These are phyloP conservation scores for Peromyscus californicus DNA, from an alignment of 2,113 vertebrate genomes.

Conservation along the genomic window DNA sequence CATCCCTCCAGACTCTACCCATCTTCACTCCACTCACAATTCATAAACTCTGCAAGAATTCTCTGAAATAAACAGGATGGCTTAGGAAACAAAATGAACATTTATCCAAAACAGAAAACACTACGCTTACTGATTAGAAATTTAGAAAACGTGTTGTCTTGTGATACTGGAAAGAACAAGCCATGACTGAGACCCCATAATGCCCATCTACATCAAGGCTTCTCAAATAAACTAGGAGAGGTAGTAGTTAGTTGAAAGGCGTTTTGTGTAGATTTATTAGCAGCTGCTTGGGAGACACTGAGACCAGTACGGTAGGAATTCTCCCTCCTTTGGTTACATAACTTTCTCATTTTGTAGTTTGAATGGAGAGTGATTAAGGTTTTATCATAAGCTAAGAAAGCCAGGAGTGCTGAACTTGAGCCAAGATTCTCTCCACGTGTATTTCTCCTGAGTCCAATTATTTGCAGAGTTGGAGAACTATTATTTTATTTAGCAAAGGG, in stretches of 20 bases:
- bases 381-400: slow-evolving; percentile 54
- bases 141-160: neutral
- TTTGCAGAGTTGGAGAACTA: slow-evolving; percentile 17
- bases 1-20: neutral
- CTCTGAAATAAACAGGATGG: neutral
- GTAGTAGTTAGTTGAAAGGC: neutral
- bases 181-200: neutral
- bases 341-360: slow-evolving; percentile 47
- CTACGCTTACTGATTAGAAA: neutral
- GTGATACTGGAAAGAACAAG: neutral
- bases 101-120: neutral
- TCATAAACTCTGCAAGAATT: neutral
- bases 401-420: neutral
- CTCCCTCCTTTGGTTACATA: slow-evolving; percentile 32
- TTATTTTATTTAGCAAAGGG: slow-evolving; percentile 28
- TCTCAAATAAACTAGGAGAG: neutral
- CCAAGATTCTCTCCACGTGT: neutral
- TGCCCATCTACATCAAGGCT: accelerated
- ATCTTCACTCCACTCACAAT: neutral
- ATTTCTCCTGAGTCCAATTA: slow-evolving; percentile 51
- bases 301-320: neutral
- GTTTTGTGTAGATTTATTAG: slow-evolving; percentile 45
- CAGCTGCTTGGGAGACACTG: slow-evolving; percentile 22
- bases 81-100: neutral
- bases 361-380: slow-evolving; percentile 34